Evolutionary conservation across 2,113 vertebrate species (phyloP).

Genomic region (Coptodon rendalli): DNA sequence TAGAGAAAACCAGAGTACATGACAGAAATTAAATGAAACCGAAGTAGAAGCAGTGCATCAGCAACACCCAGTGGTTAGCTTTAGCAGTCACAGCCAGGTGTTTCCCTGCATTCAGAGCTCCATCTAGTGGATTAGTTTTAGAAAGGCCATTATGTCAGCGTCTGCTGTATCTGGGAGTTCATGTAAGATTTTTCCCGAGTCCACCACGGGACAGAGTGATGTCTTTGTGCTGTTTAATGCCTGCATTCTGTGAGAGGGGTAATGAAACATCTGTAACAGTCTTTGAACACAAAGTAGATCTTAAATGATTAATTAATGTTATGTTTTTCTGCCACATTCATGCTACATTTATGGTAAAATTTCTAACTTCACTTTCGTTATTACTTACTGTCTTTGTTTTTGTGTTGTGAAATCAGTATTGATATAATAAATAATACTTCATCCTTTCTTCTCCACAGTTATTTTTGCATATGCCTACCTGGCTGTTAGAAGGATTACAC

Average conservation of each 20-base stretch:
- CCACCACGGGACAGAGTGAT: constrained; percentile 11
- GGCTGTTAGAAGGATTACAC: not conserved
- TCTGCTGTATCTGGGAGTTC: constrained; percentile 32
- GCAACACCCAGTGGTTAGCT: constrained; percentile 50
- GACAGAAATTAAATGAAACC: constrained; percentile 57
- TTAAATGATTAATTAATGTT: not conserved
- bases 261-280: constrained; percentile 72
- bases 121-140: constrained; percentile 77
- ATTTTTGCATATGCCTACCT: accelerated
- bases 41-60: not conserved
- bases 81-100: constrained; percentile 60
- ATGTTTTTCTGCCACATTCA: not conserved
- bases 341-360: not conserved
- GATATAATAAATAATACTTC: not conserved
- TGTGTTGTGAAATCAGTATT: not conserved
- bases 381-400: not conserved
- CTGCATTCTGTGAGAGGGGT: constrained; percentile 77
- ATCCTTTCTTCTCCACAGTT: not conserved
- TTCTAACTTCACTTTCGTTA: not conserved
- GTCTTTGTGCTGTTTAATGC: constrained; percentile 77
- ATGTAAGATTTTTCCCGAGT: not conserved
- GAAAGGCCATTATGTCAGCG: constrained; percentile 44
- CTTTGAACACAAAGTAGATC: constrained; percentile 47
- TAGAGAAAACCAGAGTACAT: constrained; percentile 76
- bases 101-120: constrained; percentile 80